Evolutionary conservation across 1,140 invertebrate genomes (phyloP).

Genomic region (Grapholita molesta): DNA sequence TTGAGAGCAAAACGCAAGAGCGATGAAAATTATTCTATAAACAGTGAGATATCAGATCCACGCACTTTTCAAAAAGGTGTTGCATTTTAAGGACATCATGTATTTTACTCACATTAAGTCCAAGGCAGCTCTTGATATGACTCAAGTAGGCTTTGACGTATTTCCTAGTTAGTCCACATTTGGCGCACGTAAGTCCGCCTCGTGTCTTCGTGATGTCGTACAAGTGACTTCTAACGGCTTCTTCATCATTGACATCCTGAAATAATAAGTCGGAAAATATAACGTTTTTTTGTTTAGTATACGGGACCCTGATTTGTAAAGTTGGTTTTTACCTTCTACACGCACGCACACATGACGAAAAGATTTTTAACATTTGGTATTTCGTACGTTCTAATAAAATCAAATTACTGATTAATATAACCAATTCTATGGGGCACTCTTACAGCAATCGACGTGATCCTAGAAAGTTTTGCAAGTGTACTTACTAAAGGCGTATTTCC

Average conservation of each 20-base stretch:
- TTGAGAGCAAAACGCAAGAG: too few species aligned
- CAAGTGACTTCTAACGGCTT: conserved; percentile 36
- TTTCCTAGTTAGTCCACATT: conserved; percentile 43
- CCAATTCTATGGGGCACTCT: background rate
- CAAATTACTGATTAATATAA: too few species aligned
- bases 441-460: background rate
- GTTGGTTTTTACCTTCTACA: too few species aligned
- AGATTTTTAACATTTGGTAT: too few species aligned
- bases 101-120: background rate
- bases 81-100: too few species aligned
- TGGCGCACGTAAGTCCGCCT: conserved; percentile 38
- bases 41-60: too few species aligned
- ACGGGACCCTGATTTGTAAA: too few species aligned
- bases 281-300: too few species aligned
- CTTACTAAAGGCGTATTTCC: conserved; percentile 37
- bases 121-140: conserved; percentile 41
- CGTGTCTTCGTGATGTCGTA: conserved; percentile 31
- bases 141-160: conserved; percentile 37
- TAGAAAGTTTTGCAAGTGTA: background rate
- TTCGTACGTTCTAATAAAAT: too few species aligned
- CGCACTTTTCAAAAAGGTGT: too few species aligned
- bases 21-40: too few species aligned
- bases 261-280: conserved; percentile 19
- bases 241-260: conserved; percentile 46
- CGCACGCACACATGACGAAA: too few species aligned